These are phyloP conservation scores for Arctia plantaginis DNA, from an alignment of 2,888 invertebrate genomes.

Conservation along the genomic window DNA sequence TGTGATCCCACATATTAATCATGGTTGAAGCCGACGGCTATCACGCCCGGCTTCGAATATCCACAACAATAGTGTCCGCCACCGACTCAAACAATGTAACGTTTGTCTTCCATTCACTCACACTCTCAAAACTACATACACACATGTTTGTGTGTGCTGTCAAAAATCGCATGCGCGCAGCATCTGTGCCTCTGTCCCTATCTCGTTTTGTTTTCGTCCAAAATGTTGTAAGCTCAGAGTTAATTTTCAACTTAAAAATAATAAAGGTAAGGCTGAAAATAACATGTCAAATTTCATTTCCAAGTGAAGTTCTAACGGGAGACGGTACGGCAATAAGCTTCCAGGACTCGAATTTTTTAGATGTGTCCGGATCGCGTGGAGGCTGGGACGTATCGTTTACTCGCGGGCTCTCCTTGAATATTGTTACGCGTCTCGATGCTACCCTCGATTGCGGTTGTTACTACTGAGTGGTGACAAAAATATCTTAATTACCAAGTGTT, in stretches of 20 bases:
- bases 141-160: conserved; percentile 59
- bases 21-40: conserved; percentile 62
- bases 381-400: conserved; percentile 71
- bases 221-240: conserved; percentile 45
- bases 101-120: conserved; percentile 60
- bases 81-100: conserved; percentile 75
- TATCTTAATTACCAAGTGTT: conserved; percentile 55
- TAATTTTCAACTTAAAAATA: conserved; percentile 34
- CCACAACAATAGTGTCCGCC: conserved; percentile 78
- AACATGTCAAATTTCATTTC: conserved; percentile 1
- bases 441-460: conserved; percentile 39
- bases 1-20: conserved; percentile 63
- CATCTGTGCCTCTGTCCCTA: conserved; percentile 82
- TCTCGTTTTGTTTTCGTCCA: conserved; percentile 53
- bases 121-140: conserved; percentile 53
- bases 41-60: conserved; percentile 64
- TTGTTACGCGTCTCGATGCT: conserved; percentile 63
- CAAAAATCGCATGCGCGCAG: conserved; percentile 82
- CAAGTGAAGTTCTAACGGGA: conserved; percentile 65
- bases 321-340: conserved; percentile 79
- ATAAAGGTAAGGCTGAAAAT: not conserved
- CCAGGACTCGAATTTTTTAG: conserved; percentile 83
- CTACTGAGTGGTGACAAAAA: conserved; percentile 54
- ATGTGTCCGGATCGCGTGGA: conserved; percentile 74
- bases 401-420: conserved; percentile 51